Percentiles rank a stretch among this genome's conserved stretches.
These are phyloP conservation scores for Anguilla marmorata DNA, from an alignment of 2,797 vertebrate species.

Conservation along the genomic window DNA sequence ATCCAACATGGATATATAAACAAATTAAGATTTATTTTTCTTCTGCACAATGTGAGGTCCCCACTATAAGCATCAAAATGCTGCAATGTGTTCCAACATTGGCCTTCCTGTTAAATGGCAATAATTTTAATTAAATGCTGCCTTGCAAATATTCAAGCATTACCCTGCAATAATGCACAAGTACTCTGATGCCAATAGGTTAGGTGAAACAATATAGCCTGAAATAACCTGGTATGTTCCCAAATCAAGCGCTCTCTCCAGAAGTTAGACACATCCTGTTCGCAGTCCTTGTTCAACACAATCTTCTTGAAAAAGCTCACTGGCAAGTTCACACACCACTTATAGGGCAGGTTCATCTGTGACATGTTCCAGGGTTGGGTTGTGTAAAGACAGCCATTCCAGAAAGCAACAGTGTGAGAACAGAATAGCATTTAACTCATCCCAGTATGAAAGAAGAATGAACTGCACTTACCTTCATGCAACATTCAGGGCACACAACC, in stretches of 20 bases:
- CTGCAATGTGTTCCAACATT: background rate
- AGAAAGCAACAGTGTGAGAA: background rate
- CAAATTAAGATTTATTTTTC: background rate
- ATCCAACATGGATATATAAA: background rate
- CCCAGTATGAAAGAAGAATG: background rate
- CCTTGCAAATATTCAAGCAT: background rate
- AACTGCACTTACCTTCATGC: slow-evolving; percentile 49
- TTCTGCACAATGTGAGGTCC: background rate
- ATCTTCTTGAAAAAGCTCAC: slow-evolving; percentile 57
- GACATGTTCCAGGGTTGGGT: background rate
- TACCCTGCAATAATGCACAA: background rate
- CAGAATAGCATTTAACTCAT: background rate
- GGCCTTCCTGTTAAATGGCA: background rate
- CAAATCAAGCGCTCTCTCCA: slow-evolving; percentile 55
- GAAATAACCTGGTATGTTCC: slow-evolving; percentile 51
- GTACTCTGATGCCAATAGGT: background rate
- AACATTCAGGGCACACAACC: slow-evolving; percentile 54
- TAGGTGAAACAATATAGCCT: background rate
- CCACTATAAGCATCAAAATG: background rate
- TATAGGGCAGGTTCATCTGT: slow-evolving; percentile 53
- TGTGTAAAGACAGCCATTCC: background rate
- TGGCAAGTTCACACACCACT: slow-evolving; percentile 57
- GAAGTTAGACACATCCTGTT: slow-evolving; percentile 46
- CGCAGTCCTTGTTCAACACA: slow-evolving; percentile 43
- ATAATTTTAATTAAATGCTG: background rate